These are phyloP conservation scores for Sarcophaga peregrina DNA, from an alignment of 1,140 invertebrate genomes.

Conservation along the genomic window DNA sequence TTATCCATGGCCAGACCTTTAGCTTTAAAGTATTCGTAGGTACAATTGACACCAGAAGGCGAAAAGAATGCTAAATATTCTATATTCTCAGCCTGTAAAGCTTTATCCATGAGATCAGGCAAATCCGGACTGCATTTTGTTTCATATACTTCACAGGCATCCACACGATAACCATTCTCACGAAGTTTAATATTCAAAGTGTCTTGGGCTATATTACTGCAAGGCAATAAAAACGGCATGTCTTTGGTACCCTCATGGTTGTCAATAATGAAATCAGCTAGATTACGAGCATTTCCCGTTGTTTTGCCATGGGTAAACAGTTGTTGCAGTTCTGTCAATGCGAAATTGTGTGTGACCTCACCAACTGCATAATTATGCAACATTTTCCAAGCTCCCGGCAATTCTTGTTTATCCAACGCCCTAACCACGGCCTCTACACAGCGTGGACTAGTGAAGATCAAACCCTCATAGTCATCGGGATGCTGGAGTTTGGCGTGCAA, in stretches of 20 bases:
- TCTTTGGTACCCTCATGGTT: slow-evolving; percentile 64
- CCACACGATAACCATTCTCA: slow-evolving; percentile 65
- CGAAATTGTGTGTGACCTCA: slow-evolving; percentile 67
- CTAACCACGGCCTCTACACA: slow-evolving; percentile 68
- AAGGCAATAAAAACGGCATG: slow-evolving; percentile 68
- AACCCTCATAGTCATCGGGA: slow-evolving; percentile 67
- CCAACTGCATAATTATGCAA: slow-evolving; percentile 70
- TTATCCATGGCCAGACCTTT: slow-evolving; percentile 53
- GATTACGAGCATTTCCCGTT: slow-evolving; percentile 69
- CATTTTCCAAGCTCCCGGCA: slow-evolving; percentile 68
- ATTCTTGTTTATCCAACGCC: slow-evolving; percentile 64
- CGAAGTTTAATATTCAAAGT: slow-evolving; percentile 66
- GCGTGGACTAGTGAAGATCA: slow-evolving; percentile 70
- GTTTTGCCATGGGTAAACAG: slow-evolving; percentile 68
- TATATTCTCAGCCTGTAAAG: slow-evolving; percentile 65
- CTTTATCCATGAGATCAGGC: slow-evolving; percentile 66
- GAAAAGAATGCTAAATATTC: slow-evolving; percentile 71
- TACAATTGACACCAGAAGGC: slow-evolving; percentile 68
- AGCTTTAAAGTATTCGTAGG: slow-evolving; percentile 55
- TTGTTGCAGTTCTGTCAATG: slow-evolving; percentile 65
- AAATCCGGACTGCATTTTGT: slow-evolving; percentile 66
- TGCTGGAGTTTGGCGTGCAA: slow-evolving; percentile 64
- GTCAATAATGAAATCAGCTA: slow-evolving; percentile 67
- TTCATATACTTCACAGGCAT: slow-evolving; percentile 70
- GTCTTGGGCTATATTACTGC: slow-evolving; percentile 69